Base-by-base conservation (phyloP, 1,140 invertebrate genomes). In the Ganaspis sp. region DNA sequence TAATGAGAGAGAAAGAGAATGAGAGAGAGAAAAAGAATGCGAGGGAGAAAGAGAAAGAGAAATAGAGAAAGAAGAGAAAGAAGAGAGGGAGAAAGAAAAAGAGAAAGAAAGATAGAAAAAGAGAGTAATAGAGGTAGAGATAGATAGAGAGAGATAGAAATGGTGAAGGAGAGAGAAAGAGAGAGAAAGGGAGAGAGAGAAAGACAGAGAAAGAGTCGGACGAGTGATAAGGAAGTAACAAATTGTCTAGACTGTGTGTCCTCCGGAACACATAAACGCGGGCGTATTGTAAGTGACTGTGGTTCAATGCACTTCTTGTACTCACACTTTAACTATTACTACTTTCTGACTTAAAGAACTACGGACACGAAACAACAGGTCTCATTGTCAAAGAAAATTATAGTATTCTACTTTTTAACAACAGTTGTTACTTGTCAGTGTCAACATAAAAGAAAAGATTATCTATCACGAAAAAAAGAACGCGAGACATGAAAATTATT, bases 201-300 rank as follows among this genome's bases (percentile, higher is more conserved):
- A 76, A 78, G 79, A 79, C 77, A 73, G 71, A 76, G 79, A 75
- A 70, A 74, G 77, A 83, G 78, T 80, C 73, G 29, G 40, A 70
- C 81, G 74, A 82, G 73, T 86, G 87, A 89, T 89, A 88, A 89
- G 88, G 86, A 89, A 87, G 85, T 89, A 86, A 89, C 87, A 89
- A 89, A 89, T 89, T 89, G 88, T 89, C 86, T 86, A 86, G 75
- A 76, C 34, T 74, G 45, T 75, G 40, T 53, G 40, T 69, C 53
- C 69, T 64, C 72, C 26, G 11, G 29, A 58, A 49, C 37, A 38
- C 11, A 74, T 64, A 64, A 73, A 40, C 42, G 23, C 40, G 45
- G 21, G 37, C 58, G 42, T 64, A 26, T 64, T 21, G 54, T 54
- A 54, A 54, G 19, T 19, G 49, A 53, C 19, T 49, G 9, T 54